Conservation (phyloP, 1,140 invertebrate genomes). For the Leptopilina clavipes region DNA sequence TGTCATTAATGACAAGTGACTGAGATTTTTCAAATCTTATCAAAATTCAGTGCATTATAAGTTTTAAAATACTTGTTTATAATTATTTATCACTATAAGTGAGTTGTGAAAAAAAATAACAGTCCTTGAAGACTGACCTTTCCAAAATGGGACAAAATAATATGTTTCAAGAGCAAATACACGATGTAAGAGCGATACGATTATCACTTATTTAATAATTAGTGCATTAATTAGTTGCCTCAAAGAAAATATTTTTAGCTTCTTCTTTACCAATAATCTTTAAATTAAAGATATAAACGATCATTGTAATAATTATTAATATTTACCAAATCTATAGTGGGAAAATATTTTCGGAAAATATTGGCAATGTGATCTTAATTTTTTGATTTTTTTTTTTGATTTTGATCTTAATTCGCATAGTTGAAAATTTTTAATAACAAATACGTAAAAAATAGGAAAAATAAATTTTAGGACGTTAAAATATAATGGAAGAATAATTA, state of each 20-base stretch:
- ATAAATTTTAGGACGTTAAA: too few species aligned
- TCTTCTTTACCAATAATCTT: too few species aligned
- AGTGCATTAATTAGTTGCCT: not conserved
- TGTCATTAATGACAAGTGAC: not conserved
- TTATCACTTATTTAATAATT: not conserved
- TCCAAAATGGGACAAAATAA: conserved; percentile 1
- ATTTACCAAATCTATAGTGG: too few species aligned
- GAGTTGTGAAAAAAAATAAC: not conserved
- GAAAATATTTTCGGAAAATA: too few species aligned
- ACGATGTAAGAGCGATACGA: not conserved
- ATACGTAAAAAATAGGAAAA: too few species aligned
- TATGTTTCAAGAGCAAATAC: not conserved
- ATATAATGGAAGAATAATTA: not conserved
- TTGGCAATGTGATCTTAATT: too few species aligned
- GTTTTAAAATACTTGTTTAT: not conserved
- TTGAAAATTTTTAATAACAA: too few species aligned
- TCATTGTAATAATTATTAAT: too few species aligned
- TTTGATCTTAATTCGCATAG: too few species aligned
- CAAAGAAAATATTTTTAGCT: too few species aligned
- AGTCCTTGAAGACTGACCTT: not conserved
- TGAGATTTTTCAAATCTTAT: not conserved
- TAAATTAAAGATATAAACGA: too few species aligned
- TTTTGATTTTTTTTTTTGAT: too few species aligned
- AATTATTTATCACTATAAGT: not conserved
- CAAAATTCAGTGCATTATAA: not conserved